phyloP scores from a whole-genome alignment of 2,888 invertebrate species.

The Drosophila anomalata region DNA sequence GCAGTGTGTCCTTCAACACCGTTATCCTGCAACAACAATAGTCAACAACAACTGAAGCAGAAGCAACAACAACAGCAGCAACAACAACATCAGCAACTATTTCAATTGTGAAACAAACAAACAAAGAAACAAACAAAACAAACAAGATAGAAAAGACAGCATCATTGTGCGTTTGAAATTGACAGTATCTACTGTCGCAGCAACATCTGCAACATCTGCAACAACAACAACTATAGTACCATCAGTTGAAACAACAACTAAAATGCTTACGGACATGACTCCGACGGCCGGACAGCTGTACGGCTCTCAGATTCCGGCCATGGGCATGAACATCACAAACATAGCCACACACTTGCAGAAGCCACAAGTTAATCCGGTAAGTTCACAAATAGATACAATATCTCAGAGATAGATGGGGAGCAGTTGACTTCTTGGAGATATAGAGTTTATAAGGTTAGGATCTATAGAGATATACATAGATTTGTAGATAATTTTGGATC shows the following conservation, averaged over 20 bases:
- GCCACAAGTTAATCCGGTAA: conserved; percentile 84
- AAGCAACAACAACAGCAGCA: conserved; percentile 8
- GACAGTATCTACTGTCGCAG: conserved; percentile 51
- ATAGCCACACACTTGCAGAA: conserved; percentile 84
- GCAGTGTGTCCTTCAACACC: conserved; percentile 23
- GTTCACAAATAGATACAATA: conserved; percentile 43
- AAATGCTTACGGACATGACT: conserved; percentile 87
- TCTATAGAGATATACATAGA: too few relatives aligned
- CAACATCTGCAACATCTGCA: conserved; percentile 19
- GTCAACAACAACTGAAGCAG: too few relatives aligned
- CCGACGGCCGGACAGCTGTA: conserved; percentile 87
- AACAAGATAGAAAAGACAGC: conserved; percentile 31
- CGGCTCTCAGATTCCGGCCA: conserved; percentile 86
- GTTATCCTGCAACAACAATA: conserved; percentile 34
- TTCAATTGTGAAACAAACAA: conserved; percentile 12
- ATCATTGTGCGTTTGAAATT: conserved; percentile 68
- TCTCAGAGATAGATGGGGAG: too few relatives aligned
- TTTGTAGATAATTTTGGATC: too few relatives aligned
- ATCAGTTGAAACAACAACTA: conserved; percentile 45
- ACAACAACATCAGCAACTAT: conserved; percentile 26
- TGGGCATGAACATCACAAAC: conserved; percentile 86
- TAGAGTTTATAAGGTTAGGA: too few relatives aligned
- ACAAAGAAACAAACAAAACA: conserved; percentile 21
- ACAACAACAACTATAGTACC: conserved; percentile 22
- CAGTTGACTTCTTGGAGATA: too few relatives aligned